Percentiles rank a stretch among this genome's conserved stretches.
Conservation (phyloP, 2,888 invertebrate species). For the Eucriotettix oculatus region DNA sequence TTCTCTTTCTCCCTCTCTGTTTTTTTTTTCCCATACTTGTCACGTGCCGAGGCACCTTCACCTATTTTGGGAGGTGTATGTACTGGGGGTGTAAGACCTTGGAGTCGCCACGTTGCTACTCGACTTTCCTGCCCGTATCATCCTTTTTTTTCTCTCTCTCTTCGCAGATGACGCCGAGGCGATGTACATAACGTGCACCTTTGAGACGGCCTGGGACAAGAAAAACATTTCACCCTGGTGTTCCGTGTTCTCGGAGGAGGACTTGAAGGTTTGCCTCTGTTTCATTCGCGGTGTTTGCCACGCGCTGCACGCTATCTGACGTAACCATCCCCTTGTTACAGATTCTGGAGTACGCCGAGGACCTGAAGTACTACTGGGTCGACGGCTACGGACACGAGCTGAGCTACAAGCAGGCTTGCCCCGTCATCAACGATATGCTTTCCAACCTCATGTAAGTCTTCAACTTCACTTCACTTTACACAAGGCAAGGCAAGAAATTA, state of each 20-base stretch:
- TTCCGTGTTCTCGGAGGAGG: constrained; percentile 42
- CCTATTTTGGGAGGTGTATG: too few relatives aligned
- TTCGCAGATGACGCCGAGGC: constrained; percentile 38
- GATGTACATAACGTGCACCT: constrained; percentile 60
- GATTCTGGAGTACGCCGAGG: constrained; percentile 58
- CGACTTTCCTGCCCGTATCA: too few relatives aligned
- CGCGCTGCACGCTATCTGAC: too few relatives aligned
- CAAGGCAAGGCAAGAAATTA: too few relatives aligned
- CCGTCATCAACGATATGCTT: constrained; percentile 52
- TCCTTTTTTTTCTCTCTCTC: too few relatives aligned
- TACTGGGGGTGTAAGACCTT: too few relatives aligned
- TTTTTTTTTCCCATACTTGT: too few relatives aligned
- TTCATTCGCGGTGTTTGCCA: background rate
- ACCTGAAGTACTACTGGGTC: constrained; percentile 64
- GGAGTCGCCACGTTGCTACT: too few relatives aligned
- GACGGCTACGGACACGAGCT: constrained; percentile 66
- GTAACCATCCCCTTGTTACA: too few relatives aligned
- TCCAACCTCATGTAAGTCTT: constrained; percentile 41
- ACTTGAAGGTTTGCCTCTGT: constrained; percentile 32
- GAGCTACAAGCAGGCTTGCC: constrained; percentile 59
- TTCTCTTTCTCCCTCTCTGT: too few relatives aligned
- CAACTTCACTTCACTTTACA: background rate
- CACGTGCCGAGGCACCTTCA: too few relatives aligned
- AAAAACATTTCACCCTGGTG: constrained; percentile 60
- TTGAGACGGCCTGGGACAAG: constrained; percentile 67